phyloP scores from a whole-genome alignment of 92 coral and sea anemone species.

The Phenganax stokvisi region DNA sequence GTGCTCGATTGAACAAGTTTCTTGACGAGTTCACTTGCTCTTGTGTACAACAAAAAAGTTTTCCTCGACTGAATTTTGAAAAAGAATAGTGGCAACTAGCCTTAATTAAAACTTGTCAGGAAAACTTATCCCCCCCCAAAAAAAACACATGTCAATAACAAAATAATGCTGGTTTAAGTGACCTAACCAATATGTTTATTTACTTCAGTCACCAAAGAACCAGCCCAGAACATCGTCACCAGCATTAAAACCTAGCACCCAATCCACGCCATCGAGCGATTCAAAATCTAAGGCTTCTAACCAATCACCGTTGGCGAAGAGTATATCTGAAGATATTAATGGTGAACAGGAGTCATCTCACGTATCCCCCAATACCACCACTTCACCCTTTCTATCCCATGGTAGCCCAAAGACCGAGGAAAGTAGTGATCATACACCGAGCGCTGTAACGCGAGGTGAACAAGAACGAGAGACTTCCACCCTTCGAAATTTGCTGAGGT shows the following conservation, averaged over 20 bases:
- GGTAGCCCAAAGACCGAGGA: conserved; percentile 19
- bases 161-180: not conserved
- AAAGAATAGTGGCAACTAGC: not conserved
- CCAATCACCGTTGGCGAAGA: conserved; percentile 23
- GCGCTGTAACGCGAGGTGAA: conserved; percentile 4
- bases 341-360: conserved; percentile 23
- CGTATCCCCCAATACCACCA: conserved; percentile 19
- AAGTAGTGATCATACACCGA: not conserved
- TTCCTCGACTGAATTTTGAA: not conserved
- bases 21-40: not conserved
- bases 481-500: conserved; percentile 26
- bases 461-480: conserved; percentile 19
- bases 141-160: too few relatives aligned
- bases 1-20: not conserved
- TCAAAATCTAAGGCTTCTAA: conserved; percentile 12
- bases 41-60: not conserved
- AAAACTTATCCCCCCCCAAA: too few relatives aligned
- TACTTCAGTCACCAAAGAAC: conserved; percentile 14
- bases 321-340: conserved; percentile 31
- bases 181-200: not conserved
- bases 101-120: too few relatives aligned
- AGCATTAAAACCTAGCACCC: conserved; percentile 1
- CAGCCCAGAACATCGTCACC: conserved; percentile 21
- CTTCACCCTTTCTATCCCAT: conserved; percentile 33
- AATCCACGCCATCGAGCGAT: conserved; percentile 9